These are phyloP conservation scores for Fragum sueziense DNA, from an alignment of 2,888 invertebrate species.

Conservation along the genomic window DNA sequence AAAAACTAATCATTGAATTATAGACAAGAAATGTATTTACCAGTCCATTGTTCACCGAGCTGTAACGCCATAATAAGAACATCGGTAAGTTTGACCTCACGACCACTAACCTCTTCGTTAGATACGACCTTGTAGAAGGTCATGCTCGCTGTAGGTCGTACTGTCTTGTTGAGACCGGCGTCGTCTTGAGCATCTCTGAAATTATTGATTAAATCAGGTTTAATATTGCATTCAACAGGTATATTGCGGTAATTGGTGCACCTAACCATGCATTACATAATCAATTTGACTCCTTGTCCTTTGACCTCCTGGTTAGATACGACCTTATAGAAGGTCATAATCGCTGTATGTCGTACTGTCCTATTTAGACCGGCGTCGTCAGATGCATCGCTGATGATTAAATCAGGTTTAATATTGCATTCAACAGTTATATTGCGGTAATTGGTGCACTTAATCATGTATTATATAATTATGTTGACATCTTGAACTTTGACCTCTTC, in stretches of 20 bases:
- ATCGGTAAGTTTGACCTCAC: conserved; percentile 61
- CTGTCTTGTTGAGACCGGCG: conserved; percentile 53
- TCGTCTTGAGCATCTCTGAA: conserved; percentile 60
- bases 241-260: no score
- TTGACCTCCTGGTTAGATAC: conserved; percentile 60
- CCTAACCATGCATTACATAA: no score
- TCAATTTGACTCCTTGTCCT: conserved; percentile 57
- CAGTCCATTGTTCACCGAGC: conserved; percentile 46
- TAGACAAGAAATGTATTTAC: conserved; percentile 35
- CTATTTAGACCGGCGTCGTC: conserved; percentile 58
- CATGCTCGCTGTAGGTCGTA: conserved; percentile 58
- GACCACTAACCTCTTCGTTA: conserved; percentile 54
- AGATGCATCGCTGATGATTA: conserved; percentile 54
- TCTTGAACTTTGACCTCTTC: conserved; percentile 55
- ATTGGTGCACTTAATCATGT: no score
- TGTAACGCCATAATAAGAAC: conserved; percentile 57
- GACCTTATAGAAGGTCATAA: conserved; percentile 60
- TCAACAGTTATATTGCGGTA: no score
- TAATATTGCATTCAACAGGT: no score
- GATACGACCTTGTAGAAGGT: conserved; percentile 60
- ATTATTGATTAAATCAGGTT: no score
- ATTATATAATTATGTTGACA: no score
- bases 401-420: no score
- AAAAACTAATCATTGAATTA: no score
- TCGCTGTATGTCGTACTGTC: conserved; percentile 57